Evolutionary conservation across 53 echinoderm and acorn worm genomes (phyloP).

Genomic region (Zoroaster sp.): DNA sequence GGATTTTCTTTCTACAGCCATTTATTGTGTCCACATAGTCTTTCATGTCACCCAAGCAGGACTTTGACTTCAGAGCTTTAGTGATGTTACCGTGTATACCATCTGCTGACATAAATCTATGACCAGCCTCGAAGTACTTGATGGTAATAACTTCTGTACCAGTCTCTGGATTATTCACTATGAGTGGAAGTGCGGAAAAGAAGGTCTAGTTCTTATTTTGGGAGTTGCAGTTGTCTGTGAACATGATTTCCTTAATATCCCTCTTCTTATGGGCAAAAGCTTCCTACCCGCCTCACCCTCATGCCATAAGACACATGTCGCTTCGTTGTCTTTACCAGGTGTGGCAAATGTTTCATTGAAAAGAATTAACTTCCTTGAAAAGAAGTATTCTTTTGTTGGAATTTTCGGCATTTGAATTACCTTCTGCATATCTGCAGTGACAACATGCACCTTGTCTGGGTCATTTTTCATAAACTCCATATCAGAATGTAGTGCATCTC

Average conservation of each 20-base stretch:
- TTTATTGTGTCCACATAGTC: constrained; percentile 37
- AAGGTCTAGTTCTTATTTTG: constrained; percentile 55
- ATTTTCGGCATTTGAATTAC: constrained; percentile 48
- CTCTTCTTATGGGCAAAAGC: constrained; percentile 31
- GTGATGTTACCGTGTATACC: constrained; percentile 45
- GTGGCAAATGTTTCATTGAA: constrained; percentile 61
- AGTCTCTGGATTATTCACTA: constrained; percentile 45
- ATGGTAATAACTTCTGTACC: constrained; percentile 54
- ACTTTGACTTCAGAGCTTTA: constrained; percentile 21
- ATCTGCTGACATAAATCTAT: constrained; percentile 46
- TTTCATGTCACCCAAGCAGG: constrained; percentile 30
- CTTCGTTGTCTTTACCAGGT: constrained; percentile 2
- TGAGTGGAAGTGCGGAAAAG: constrained; percentile 32
- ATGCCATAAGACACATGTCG: constrained; percentile 41
- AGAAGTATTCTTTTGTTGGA: constrained; percentile 54
- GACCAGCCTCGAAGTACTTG: constrained; percentile 50
- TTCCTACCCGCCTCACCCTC: constrained; percentile 55
- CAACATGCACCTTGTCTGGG: not conserved
- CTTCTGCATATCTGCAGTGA: constrained; percentile 58
- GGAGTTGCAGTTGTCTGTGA: constrained; percentile 47
- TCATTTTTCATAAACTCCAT: constrained; percentile 12
- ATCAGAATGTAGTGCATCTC: not conserved
- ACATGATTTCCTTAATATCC: constrained; percentile 15
- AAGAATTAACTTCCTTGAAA: constrained; percentile 54
- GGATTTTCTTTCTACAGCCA: constrained; percentile 17